These are phyloP conservation scores for Sternarchorhynchus goeldii DNA, from an alignment of 2,797 vertebrate species.

Conservation along the genomic window DNA sequence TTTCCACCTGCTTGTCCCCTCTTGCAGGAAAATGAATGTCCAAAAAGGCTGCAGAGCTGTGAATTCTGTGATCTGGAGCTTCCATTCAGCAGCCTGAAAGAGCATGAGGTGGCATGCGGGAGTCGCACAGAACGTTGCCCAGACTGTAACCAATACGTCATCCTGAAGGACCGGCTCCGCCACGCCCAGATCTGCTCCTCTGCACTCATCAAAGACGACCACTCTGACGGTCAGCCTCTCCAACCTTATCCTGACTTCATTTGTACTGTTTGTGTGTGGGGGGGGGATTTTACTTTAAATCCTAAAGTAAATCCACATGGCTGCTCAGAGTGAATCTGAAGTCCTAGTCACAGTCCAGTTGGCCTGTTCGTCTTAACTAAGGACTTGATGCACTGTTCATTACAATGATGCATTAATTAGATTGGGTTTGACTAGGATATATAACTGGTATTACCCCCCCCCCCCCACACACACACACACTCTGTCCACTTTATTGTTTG, in stretches of 20 bases:
- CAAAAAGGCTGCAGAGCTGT: slow-evolving; percentile 65
- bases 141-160: slow-evolving; percentile 71
- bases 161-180: slow-evolving; percentile 56
- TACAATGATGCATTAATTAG: neutral
- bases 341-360: neutral
- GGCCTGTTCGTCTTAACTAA: neutral
- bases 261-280: neutral
- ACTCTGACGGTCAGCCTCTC: neutral
- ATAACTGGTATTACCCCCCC: too few species aligned
- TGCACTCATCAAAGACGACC: neutral
- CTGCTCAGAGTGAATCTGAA: neutral
- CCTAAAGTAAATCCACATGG: neutral
- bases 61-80: slow-evolving; percentile 76
- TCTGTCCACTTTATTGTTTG: too few species aligned
- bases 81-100: slow-evolving; percentile 60
- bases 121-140: slow-evolving; percentile 72
- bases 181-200: slow-evolving; percentile 63
- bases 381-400: too few species aligned
- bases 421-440: neutral
- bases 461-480: too few species aligned
- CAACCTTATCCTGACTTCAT: neutral
- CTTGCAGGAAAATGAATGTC: slow-evolving; percentile 70
- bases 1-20: neutral
- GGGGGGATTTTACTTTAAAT: too few species aligned
- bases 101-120: slow-evolving; percentile 71